Conservation (phyloP, 2,113 vertebrate genomes). For the Varanus salvator region DNA sequence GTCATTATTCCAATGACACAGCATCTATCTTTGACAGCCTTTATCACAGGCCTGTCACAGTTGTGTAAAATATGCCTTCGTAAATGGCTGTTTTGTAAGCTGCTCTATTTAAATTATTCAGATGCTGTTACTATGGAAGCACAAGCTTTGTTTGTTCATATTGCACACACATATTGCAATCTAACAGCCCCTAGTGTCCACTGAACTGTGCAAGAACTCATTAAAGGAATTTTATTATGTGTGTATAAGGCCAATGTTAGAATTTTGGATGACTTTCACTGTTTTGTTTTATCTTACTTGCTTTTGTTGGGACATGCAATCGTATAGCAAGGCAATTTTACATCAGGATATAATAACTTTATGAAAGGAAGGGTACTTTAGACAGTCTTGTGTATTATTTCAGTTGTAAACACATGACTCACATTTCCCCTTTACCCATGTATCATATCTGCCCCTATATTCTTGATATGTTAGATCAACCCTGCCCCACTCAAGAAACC, state of each 20-base stretch:
- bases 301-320: background rate
- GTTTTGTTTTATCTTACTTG: background rate
- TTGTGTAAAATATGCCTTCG: conserved; percentile 25
- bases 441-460: too few relatives aligned
- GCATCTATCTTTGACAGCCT: background rate
- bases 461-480: too few relatives aligned
- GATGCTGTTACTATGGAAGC: conserved; percentile 51
- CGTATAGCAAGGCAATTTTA: too few relatives aligned
- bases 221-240: conserved; percentile 49
- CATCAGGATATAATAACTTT: too few relatives aligned
- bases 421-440: too few relatives aligned
- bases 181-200: conserved; percentile 47
- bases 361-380: too few relatives aligned
- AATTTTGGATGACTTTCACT: background rate
- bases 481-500: too few relatives aligned
- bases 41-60: conserved; percentile 10
- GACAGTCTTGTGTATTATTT: too few relatives aligned
- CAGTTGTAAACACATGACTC: too few relatives aligned
- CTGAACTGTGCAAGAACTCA: conserved; percentile 59
- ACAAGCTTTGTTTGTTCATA: conserved; percentile 49
- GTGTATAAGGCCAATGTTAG: background rate
- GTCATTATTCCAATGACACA: conserved; percentile 11
- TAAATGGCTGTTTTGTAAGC: conserved; percentile 54
- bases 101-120: conserved; percentile 48
- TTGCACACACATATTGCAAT: conserved; percentile 33